A percentile compares a stretch with the other conserved stretches of the same genome.
Conservation (phyloP, 1,140 invertebrate genomes). For the Procambarus clarkii region DNA sequence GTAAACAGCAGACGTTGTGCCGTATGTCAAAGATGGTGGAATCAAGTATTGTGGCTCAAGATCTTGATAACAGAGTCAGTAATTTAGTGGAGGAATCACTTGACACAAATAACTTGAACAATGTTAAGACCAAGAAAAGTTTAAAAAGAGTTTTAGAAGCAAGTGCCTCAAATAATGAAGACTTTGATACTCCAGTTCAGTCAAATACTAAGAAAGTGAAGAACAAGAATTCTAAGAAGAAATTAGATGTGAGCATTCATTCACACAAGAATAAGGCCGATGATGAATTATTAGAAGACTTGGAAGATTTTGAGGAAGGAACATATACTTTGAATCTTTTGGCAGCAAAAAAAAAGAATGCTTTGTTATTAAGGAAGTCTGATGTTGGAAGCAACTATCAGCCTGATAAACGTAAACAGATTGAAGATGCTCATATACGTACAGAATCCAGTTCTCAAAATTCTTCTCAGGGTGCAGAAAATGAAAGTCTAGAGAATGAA, state of each 20-base stretch:
- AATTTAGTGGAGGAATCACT: neutral
- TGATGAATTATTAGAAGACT: slow-evolving; percentile 15
- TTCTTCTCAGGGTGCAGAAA: neutral
- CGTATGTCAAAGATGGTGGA: slow-evolving; percentile 13
- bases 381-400: neutral
- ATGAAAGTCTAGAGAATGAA: neutral
- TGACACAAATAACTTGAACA: neutral
- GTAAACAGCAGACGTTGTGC: slow-evolving; percentile 1
- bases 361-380: neutral
- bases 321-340: neutral
- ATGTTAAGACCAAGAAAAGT: slow-evolving; percentile 5
- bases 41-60: too few species aligned
- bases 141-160: neutral
- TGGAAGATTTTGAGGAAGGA: slow-evolving; percentile 27
- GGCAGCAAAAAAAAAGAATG: neutral
- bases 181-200: neutral
- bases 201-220: neutral
- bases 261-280: slow-evolving; percentile 11
- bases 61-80: neutral
- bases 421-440: neutral
- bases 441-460: neutral
- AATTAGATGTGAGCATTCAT: neutral
- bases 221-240: neutral
- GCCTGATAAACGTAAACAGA: neutral
- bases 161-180: neutral